Conservation (phyloP, 2,113 vertebrate genomes). For the Oreamnos americanus region DNA sequence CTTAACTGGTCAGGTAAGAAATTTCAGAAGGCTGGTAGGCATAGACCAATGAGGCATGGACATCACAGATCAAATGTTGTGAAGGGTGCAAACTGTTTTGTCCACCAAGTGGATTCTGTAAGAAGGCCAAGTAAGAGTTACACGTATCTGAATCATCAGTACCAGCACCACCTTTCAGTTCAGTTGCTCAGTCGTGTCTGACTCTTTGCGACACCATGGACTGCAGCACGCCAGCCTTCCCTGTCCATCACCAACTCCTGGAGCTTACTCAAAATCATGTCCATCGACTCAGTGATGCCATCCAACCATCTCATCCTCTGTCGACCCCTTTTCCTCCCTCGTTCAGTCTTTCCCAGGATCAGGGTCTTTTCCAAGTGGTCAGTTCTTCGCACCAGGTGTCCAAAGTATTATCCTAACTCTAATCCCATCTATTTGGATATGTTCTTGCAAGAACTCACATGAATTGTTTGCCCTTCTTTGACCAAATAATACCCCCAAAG, state of each 20-base stretch:
- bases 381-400: background rate
- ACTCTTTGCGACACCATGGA: background rate
- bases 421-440: background rate
- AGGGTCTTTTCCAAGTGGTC: background rate
- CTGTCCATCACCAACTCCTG: background rate
- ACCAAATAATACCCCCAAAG: background rate
- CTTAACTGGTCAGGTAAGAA: background rate
- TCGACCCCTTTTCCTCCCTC: accelerated
- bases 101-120: background rate
- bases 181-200: background rate
- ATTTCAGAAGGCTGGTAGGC: background rate
- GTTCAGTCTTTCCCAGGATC: background rate
- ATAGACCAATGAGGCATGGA: too few relatives aligned
- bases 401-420: background rate
- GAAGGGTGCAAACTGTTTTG: background rate
- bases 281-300: background rate
- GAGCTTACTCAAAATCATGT: background rate
- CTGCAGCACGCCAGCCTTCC: background rate
- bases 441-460: background rate
- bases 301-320: background rate
- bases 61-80: background rate
- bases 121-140: background rate
- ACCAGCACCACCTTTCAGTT: background rate
- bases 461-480: background rate
- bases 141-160: background rate